These are phyloP conservation scores for Pogonomyrmex barbatus DNA, from an alignment of 1,140 invertebrate genomes.

Conservation along the genomic window DNA sequence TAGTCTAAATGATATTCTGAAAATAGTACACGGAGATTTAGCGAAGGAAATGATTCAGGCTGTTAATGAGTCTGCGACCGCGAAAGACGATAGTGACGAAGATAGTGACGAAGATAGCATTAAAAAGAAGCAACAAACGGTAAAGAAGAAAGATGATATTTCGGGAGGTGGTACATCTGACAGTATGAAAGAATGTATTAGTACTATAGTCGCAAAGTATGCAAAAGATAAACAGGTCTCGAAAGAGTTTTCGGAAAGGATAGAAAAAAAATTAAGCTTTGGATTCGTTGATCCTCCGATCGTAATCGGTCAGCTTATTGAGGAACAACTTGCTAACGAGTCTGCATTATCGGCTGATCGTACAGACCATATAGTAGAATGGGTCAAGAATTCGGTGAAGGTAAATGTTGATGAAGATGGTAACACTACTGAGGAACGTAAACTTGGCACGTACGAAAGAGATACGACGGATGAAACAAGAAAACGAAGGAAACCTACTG, in stretches of 20 bases:
- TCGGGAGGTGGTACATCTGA: background rate
- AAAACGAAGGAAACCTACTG: conserved; percentile 58
- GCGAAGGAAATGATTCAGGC: background rate
- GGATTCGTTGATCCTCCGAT: conserved; percentile 80
- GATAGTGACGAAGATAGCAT: background rate
- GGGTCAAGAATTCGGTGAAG: conserved; percentile 79
- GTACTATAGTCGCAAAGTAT: background rate
- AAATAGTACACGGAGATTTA: conserved; percentile 66
- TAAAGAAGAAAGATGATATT: background rate
- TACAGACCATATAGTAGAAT: conserved; percentile 79
- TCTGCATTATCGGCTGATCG: conserved; percentile 78
- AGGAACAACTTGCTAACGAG: conserved; percentile 76
- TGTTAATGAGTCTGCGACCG: background rate
- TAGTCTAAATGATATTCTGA: conserved; percentile 61
- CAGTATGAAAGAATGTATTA: background rate
- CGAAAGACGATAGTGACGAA: background rate
- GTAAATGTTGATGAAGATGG: conserved; percentile 48
- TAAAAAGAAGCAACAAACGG: background rate
- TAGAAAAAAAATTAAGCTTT: conserved; percentile 59
- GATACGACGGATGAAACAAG: conserved; percentile 39
- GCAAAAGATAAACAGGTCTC: background rate
- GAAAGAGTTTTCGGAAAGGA: conserved; percentile 8
- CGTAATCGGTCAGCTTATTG: conserved; percentile 75
- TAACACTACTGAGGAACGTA: background rate
- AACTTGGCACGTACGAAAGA: background rate